Percentiles rank a stretch among this genome's conserved stretches.
Evolutionary conservation across 2,113 vertebrate species (phyloP).

Genomic region (Myxocyprinus asiaticus): DNA sequence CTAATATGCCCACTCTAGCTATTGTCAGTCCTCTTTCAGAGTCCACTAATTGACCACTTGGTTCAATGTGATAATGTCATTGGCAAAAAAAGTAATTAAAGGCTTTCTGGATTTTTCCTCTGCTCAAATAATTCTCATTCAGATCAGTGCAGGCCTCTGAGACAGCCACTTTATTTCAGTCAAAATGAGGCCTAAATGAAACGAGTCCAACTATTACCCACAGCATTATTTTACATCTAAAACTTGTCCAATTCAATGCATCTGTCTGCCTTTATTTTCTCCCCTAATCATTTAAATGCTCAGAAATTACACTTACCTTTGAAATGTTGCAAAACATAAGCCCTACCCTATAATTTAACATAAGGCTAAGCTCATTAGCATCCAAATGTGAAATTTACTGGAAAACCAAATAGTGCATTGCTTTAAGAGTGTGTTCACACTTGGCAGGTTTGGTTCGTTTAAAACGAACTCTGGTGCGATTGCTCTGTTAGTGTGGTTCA

Average conservation of each 20-base stretch:
- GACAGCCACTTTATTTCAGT: constrained; percentile 30
- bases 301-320: constrained; percentile 65
- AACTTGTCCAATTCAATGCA: constrained; percentile 60
- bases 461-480: too few relatives aligned
- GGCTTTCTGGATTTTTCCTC: constrained; percentile 47
- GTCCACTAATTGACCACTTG: constrained; percentile 53
- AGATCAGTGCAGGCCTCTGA: constrained; percentile 37
- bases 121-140: constrained; percentile 57
- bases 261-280: constrained; percentile 57
- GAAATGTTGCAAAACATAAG: constrained; percentile 60
- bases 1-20: constrained; percentile 35
- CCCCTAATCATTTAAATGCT: constrained; percentile 61
- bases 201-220: constrained; percentile 59
- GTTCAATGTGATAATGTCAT: constrained; percentile 61
- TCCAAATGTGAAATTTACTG: too few relatives aligned
- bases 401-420: too few relatives aligned
- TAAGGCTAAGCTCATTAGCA: constrained; percentile 57
- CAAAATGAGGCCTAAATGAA: constrained; percentile 56
- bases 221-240: constrained; percentile 55
- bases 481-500: too few relatives aligned
- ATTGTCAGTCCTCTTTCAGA: constrained; percentile 32
- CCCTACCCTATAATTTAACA: constrained; percentile 58
- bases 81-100: constrained; percentile 67
- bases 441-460: too few relatives aligned
- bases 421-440: too few relatives aligned